These are phyloP conservation scores for Chaetodon trifascialis DNA, from an alignment of 2,113 vertebrate genomes.

Conservation along the genomic window DNA sequence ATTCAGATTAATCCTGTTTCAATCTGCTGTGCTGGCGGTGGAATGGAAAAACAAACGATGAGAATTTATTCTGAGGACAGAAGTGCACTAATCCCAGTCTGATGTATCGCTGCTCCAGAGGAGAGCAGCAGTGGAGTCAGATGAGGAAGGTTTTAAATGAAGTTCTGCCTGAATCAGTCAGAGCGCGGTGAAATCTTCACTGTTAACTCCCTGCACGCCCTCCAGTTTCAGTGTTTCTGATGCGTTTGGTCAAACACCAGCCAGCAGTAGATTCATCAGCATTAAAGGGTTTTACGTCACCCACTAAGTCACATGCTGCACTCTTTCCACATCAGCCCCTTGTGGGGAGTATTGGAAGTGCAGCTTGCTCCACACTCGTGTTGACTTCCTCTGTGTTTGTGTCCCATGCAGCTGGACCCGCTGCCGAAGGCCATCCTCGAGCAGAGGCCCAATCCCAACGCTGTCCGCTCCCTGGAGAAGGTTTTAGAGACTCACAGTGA, in stretches of 20 bases:
- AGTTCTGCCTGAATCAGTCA: background rate
- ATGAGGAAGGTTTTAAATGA: background rate
- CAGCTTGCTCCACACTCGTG: background rate
- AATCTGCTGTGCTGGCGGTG: background rate
- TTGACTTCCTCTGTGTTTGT: constrained; percentile 35
- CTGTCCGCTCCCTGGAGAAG: constrained; percentile 91
- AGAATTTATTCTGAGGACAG: background rate
- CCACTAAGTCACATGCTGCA: background rate
- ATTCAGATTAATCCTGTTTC: background rate
- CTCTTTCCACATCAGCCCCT: background rate
- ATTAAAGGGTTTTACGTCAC: background rate
- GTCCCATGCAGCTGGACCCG: constrained; percentile 85
- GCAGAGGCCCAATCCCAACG: constrained; percentile 91
- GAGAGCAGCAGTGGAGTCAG: background rate
- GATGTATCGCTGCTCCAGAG: background rate
- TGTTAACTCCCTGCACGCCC: background rate
- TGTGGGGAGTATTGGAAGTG: constrained; percentile 1
- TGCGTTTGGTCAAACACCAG: background rate
- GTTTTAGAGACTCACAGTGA: constrained; percentile 94
- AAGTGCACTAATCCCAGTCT: background rate
- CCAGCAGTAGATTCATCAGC: background rate
- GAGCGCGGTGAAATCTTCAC: background rate
- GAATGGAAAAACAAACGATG: background rate
- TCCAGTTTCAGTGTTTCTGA: background rate
- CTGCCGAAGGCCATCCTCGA: constrained; percentile 89